Conservation (phyloP, 2,888 invertebrate species). For the Odontocolon sp. region DNA sequence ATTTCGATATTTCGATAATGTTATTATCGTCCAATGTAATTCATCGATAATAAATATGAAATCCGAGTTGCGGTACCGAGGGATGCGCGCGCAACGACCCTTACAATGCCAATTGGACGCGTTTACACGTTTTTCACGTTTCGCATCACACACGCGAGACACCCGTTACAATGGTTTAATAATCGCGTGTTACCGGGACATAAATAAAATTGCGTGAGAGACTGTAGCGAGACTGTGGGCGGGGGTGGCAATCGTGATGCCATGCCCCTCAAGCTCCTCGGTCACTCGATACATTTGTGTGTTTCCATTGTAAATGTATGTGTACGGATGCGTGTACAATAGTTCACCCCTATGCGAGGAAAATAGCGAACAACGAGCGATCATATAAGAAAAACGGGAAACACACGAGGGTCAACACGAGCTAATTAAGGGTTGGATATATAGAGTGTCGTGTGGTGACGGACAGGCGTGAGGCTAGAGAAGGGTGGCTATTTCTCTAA, state of each 20-base stretch:
- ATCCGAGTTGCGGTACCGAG: background rate
- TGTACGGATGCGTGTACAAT: background rate
- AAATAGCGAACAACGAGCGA: background rate
- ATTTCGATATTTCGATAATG: too few species aligned
- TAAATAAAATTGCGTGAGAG: constrained; percentile 35
- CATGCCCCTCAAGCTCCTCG: background rate
- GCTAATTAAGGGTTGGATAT: constrained; percentile 1
- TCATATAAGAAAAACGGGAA: constrained; percentile 2
- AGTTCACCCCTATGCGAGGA: background rate
- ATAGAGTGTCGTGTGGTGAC: background rate
- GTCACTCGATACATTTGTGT: background rate
- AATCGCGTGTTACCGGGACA: constrained; percentile 23
- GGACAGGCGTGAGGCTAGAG: background rate
- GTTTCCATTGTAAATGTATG: background rate
- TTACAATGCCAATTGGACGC: background rate
- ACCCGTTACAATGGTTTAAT: constrained; percentile 39
- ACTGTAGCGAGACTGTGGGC: too few species aligned
- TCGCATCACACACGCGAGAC: constrained; percentile 13
- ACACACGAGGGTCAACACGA: constrained; percentile 9
- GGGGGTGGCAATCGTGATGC: constrained; percentile 8
- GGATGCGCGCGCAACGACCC: background rate
- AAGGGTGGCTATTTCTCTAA: background rate
- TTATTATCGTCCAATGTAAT: background rate
- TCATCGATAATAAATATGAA: background rate
- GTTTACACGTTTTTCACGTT: constrained; percentile 25